These are phyloP conservation scores for Platorchestia sp. DNA, from an alignment of 1,140 invertebrate genomes.

Conservation along the genomic window DNA sequence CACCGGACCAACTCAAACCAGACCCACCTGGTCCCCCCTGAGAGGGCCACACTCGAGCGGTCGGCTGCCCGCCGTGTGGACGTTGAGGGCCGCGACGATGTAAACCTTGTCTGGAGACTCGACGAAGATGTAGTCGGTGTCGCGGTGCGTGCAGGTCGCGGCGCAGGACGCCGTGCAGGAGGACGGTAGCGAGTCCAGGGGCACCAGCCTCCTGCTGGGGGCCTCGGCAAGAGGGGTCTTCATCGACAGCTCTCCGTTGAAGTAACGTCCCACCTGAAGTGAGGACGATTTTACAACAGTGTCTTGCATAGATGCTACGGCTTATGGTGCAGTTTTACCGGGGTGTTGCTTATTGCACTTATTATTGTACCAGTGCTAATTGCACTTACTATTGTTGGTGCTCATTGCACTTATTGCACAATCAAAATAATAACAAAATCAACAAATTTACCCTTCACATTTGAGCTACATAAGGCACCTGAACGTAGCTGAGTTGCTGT, in stretches of 20 bases:
- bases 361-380: too few species aligned
- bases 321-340: too few species aligned
- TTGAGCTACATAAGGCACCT: not conserved
- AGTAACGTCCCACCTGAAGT: conserved; percentile 70
- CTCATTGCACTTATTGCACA: too few species aligned
- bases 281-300: not conserved
- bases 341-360: too few species aligned
- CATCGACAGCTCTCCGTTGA: conserved; percentile 70
- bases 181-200: conserved; percentile 66
- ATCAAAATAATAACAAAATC: too few species aligned
- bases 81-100: conserved; percentile 68
- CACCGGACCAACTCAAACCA: too few species aligned
- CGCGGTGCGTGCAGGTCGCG: conserved; percentile 59
- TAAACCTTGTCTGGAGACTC: conserved; percentile 68
- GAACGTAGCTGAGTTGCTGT: not conserved
- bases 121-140: conserved; percentile 62
- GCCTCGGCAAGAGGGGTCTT: conserved; percentile 70
- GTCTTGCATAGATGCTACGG: too few species aligned
- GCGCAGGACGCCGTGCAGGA: conserved; percentile 60
- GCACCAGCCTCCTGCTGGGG: conserved; percentile 68
- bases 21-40: conserved; percentile 62
- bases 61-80: conserved; percentile 67
- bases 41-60: conserved; percentile 68
- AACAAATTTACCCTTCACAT: too few species aligned
- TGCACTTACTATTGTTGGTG: too few species aligned